Evolutionary conservation across 2,888 invertebrate species (phyloP).

Genomic region (Dasypogon diadema): DNA sequence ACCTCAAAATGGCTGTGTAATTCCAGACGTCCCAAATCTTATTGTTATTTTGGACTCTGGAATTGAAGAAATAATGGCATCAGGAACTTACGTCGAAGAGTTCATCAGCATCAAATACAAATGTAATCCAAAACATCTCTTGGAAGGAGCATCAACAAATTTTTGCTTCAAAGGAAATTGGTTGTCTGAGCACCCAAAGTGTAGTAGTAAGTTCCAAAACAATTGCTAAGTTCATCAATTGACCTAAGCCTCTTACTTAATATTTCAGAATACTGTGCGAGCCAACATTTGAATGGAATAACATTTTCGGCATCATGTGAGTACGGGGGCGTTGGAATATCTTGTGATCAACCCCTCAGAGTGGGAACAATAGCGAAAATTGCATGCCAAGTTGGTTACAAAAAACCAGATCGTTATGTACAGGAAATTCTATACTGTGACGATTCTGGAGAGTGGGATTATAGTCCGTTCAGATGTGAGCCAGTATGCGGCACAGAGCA

Average conservation of each 20-base stretch:
- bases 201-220: slow-evolving; percentile 46
- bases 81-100: slow-evolving; percentile 12
- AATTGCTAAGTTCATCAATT: background rate
- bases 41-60: background rate
- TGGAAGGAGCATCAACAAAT: slow-evolving; percentile 40
- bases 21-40: slow-evolving; percentile 5
- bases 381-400: slow-evolving; percentile 39
- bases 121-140: slow-evolving; percentile 36
- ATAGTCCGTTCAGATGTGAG: slow-evolving; percentile 49
- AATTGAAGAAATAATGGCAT: background rate
- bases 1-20: background rate
- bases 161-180: slow-evolving; percentile 49
- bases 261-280: slow-evolving; percentile 41
- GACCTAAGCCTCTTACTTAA: background rate
- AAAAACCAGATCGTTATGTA: background rate
- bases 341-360: background rate
- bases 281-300: slow-evolving; percentile 7
- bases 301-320: slow-evolving; percentile 16
- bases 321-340: background rate
- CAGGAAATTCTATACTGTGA: slow-evolving; percentile 48
- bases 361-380: slow-evolving; percentile 16
- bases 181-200: slow-evolving; percentile 34
- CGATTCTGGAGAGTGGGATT: slow-evolving; percentile 54
- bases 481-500: slow-evolving; percentile 51
- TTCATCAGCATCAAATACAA: slow-evolving; percentile 23